Evolutionary conservation across 2,113 vertebrate species (phyloP).

Genomic region (Gulo gulo): DNA sequence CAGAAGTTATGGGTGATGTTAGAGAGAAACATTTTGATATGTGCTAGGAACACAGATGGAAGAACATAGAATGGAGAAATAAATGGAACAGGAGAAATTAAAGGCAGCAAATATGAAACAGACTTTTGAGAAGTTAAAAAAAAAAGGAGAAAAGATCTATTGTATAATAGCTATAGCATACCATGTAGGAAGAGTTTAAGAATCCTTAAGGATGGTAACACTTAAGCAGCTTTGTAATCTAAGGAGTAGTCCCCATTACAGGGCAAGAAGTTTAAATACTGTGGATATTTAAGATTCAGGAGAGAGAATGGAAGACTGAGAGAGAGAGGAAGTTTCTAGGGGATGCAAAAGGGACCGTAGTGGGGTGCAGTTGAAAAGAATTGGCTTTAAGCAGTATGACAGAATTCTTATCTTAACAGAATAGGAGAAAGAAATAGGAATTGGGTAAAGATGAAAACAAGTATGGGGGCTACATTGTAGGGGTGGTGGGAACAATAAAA

Average conservation of each 20-base stretch:
- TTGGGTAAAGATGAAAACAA: neutral
- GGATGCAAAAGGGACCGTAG: neutral
- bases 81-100: neutral
- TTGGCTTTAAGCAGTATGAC: neutral
- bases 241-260: neutral
- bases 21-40: neutral
- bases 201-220: neutral
- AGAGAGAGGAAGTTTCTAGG: neutral
- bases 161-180: neutral
- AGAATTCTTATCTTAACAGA: neutral
- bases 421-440: neutral
- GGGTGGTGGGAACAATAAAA: neutral
- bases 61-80: neutral
- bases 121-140: neutral
- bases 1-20: neutral
- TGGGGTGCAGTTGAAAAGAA: neutral
- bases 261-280: neutral
- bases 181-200: neutral
- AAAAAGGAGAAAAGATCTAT: neutral
- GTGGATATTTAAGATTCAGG: neutral
- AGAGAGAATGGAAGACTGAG: neutral
- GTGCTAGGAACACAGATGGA: neutral
- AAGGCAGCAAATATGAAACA: neutral
- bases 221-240: neutral
- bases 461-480: neutral